Evolutionary conservation across 2,797 vertebrate species (phyloP).

Genomic region (Sebastiscus tertius): DNA sequence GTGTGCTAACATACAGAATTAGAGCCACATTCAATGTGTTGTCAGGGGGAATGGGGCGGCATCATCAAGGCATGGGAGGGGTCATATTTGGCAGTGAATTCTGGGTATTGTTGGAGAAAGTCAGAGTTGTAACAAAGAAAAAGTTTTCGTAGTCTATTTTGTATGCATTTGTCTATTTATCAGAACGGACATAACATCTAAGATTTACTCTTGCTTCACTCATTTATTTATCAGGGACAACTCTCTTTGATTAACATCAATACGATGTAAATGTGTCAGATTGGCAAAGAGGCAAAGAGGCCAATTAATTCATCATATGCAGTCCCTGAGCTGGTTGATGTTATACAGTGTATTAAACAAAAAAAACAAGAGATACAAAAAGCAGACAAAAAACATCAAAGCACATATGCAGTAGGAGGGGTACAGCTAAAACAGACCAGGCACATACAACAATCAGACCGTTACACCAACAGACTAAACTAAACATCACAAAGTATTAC

Average conservation of each 20-base stretch:
- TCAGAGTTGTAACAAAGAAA: background rate
- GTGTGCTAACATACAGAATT: background rate
- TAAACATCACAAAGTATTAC: background rate
- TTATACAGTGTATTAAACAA: background rate
- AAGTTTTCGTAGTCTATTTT: background rate
- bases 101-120: background rate
- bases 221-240: background rate
- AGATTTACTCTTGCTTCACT: background rate
- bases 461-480: background rate
- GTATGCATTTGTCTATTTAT: background rate
- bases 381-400: background rate
- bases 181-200: background rate
- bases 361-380: background rate
- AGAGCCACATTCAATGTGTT: background rate
- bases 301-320: background rate
- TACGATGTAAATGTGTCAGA: background rate
- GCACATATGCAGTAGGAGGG: background rate
- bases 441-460: background rate
- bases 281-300: background rate
- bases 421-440: background rate
- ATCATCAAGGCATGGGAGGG: background rate
- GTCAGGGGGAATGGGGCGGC: background rate
- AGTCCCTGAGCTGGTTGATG: background rate
- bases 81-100: background rate
- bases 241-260: background rate